Evolutionary conservation across 2,113 vertebrate species (phyloP).

Genomic region (Eonycteris spelaea): DNA sequence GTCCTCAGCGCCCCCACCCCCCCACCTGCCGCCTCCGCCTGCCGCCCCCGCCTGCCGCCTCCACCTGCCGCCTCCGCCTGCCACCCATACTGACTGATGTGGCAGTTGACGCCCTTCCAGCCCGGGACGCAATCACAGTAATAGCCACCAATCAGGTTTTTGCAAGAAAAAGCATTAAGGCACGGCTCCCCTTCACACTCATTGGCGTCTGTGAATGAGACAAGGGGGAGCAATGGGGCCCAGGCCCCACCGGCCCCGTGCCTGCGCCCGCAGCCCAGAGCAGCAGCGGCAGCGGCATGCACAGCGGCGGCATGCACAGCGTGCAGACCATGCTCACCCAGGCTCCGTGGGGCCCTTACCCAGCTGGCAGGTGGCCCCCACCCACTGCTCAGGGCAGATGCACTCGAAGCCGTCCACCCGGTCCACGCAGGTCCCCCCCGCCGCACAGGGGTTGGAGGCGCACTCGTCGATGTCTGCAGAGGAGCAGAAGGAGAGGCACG

Average conservation of each 20-base stretch:
- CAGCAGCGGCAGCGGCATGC: slow-evolving; percentile 73
- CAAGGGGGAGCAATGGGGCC: slow-evolving; percentile 81
- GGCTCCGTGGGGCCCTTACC: slow-evolving; percentile 80
- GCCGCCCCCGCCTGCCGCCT: background rate
- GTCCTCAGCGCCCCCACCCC: background rate
- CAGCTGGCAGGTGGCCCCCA: slow-evolving; percentile 94
- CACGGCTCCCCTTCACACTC: slow-evolving; percentile 95
- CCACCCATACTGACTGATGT: slow-evolving; percentile 95
- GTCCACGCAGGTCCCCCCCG: slow-evolving; percentile 94
- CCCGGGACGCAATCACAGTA: slow-evolving; percentile 96
- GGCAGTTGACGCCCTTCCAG: slow-evolving; percentile 97
- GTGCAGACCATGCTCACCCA: background rate
- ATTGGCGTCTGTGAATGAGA: slow-evolving; percentile 95
- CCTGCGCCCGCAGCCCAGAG: slow-evolving; percentile 62
- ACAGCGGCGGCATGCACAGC: background rate
- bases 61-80: too few relatives aligned
- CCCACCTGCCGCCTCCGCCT: too few relatives aligned
- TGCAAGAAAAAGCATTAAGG: slow-evolving; percentile 97
- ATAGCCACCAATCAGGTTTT: slow-evolving; percentile 99
- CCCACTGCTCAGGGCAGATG: slow-evolving; percentile 93
- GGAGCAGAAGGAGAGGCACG: background rate
- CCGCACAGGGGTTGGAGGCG: slow-evolving; percentile 90
- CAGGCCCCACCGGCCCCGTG: slow-evolving; percentile 61
- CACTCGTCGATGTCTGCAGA: slow-evolving; percentile 94
- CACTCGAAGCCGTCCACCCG: slow-evolving; percentile 92